phyloP scores from a whole-genome alignment of 2,797 vertebrate genomes.

The Lagocephalus sceleratus region DNA sequence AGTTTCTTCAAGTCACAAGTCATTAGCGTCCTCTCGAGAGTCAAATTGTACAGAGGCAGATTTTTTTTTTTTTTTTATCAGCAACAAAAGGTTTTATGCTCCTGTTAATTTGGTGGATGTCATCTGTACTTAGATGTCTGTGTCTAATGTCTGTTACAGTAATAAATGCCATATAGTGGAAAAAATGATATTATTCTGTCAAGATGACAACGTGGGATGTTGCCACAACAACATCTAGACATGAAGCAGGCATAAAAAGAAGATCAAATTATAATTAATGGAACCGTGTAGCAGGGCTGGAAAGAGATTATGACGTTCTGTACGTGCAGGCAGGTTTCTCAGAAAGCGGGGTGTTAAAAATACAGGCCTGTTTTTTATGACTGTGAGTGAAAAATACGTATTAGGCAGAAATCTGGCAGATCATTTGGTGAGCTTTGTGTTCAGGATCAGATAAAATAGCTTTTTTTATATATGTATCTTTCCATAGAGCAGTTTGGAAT shows the following conservation, averaged over 20 bases:
- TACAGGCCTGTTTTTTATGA: not conserved
- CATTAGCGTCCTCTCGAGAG: slow-evolving; percentile 74
- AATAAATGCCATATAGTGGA: slow-evolving; percentile 69
- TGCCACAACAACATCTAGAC: slow-evolving; percentile 48
- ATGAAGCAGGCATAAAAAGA: slow-evolving; percentile 57
- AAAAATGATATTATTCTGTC: slow-evolving; percentile 72
- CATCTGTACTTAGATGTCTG: slow-evolving; percentile 73
- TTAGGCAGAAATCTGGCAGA: slow-evolving; percentile 1
- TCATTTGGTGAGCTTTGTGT: slow-evolving; percentile 11
- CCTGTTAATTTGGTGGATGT: slow-evolving; percentile 76
- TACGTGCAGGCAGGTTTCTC: slow-evolving; percentile 6
- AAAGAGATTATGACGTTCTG: slow-evolving; percentile 25
- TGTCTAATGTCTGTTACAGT: slow-evolving; percentile 71
- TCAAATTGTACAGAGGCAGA: slow-evolving; percentile 74
- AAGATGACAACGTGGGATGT: slow-evolving; percentile 64
- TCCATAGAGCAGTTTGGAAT: too few species aligned
- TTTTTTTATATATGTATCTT: slow-evolving; percentile 21
- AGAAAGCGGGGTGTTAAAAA: slow-evolving; percentile 5
- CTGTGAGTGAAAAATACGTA: too few species aligned
- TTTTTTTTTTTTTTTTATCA: slow-evolving; percentile 56
- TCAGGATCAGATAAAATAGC: slow-evolving; percentile 30
- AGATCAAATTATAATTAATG: slow-evolving; percentile 46
- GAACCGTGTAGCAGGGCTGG: slow-evolving; percentile 22
- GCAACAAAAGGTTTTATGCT: slow-evolving; percentile 73
- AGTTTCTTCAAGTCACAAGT: slow-evolving; percentile 78